Percentiles rank a stretch among this genome's conserved stretches.
phyloP scores from a whole-genome alignment of 2,797 vertebrate species.

The Phrynocephalus forsythii region DNA sequence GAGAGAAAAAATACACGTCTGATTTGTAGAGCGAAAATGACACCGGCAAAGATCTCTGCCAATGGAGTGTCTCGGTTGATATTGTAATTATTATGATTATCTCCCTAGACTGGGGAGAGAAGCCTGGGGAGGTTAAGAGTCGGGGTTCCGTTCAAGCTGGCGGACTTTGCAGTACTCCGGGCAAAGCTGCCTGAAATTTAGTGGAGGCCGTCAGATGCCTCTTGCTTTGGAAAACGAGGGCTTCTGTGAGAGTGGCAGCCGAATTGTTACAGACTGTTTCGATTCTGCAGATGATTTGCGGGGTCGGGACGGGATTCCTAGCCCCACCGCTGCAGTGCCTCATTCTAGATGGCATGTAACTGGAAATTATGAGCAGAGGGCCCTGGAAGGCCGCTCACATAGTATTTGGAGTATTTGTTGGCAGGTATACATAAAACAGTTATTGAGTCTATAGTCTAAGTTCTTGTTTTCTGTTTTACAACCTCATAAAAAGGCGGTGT shows the following conservation, averaged over 20 bases:
- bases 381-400: no score
- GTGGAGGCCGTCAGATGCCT: not conserved
- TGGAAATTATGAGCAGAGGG: no score
- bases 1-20: not conserved
- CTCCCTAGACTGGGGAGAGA: not conserved
- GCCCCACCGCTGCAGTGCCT: no score
- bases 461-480: no score
- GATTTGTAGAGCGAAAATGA: slow-evolving; percentile 25
- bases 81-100: not conserved
- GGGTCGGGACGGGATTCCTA: no score
- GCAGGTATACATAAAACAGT: no score
- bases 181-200: slow-evolving; percentile 3
- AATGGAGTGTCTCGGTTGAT: not conserved
- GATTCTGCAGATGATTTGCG: no score
- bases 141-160: not conserved
- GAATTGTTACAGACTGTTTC: not conserved
- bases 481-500: no score
- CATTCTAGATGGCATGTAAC: no score
- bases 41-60: not conserved
- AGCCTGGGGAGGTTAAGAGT: slow-evolving; percentile 33
- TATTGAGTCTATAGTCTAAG: no score
- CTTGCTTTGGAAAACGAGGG: no score
- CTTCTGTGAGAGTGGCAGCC: not conserved
- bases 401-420: no score
- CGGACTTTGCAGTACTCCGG: not conserved